Evolutionary conservation across 1,140 invertebrate genomes (phyloP).

Genomic region (Drosophila miranda): DNA sequence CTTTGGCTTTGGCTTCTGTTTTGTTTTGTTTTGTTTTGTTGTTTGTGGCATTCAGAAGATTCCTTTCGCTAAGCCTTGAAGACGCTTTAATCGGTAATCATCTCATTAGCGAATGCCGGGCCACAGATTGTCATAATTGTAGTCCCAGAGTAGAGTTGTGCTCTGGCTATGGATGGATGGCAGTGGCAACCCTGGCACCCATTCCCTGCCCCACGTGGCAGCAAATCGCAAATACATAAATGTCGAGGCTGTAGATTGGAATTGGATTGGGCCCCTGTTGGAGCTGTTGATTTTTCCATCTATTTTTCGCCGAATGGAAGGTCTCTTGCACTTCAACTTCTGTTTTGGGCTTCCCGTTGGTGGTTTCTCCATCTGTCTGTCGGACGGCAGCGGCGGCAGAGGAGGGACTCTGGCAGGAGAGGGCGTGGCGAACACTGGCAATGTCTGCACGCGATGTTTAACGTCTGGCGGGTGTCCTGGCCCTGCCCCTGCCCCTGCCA

Average conservation of each 20-base stretch:
- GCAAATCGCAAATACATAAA: constrained; percentile 60
- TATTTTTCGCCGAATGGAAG: background rate
- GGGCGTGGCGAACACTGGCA: constrained; percentile 51
- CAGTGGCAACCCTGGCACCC: no score
- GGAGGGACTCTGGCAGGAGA: constrained; percentile 4
- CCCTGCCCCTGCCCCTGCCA: background rate
- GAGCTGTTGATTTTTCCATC: constrained; percentile 35
- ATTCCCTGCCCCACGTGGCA: background rate
- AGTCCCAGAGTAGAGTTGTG: no score
- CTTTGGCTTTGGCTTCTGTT: constrained; percentile 22
- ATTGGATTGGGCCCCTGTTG: background rate
- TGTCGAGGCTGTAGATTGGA: constrained; percentile 6
- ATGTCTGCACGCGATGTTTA: constrained; percentile 79
- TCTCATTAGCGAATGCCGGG: no score
- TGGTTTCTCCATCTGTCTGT: constrained; percentile 32
- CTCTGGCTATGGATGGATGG: no score
- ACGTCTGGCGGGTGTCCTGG: constrained; percentile 60
- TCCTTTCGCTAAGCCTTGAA: background rate
- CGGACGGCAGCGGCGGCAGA: background rate
- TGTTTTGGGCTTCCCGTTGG: constrained; percentile 1
- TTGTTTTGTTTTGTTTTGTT: constrained; percentile 17
- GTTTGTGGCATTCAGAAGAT: background rate
- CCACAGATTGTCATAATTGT: no score
- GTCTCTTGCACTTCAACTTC: constrained; percentile 35
- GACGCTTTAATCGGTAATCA: no score